These are phyloP conservation scores for Leptinotarsa lineolata DNA, from an alignment of 1,140 invertebrate genomes.

Conservation along the genomic window DNA sequence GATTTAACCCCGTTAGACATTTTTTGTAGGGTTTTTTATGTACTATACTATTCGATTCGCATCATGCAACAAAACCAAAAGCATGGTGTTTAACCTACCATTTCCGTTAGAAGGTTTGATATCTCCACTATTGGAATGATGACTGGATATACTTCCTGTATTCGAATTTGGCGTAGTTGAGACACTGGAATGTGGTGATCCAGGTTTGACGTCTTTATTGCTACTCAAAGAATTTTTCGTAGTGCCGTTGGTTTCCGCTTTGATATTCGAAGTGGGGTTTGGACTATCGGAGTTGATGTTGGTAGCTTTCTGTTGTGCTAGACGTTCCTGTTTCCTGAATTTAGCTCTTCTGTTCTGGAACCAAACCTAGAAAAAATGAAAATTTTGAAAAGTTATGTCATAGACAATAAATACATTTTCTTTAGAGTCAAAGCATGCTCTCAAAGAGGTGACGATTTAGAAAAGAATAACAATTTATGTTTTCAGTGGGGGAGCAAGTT, in stretches of 20 bases:
- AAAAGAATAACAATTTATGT: no score
- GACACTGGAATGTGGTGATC: slow-evolving; percentile 55
- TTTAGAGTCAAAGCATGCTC: no score
- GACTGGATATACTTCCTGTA: slow-evolving; percentile 54
- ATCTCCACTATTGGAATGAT: slow-evolving; percentile 56
- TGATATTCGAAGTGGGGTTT: slow-evolving; percentile 46
- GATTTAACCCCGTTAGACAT: no score
- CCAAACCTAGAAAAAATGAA: slow-evolving; percentile 74
- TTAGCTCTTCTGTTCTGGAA: slow-evolving; percentile 92
- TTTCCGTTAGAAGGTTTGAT: slow-evolving; percentile 57
- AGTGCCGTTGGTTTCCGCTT: slow-evolving; percentile 48
- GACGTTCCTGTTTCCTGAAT: slow-evolving; percentile 88
- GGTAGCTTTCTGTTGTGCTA: slow-evolving; percentile 76
- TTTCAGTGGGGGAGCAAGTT: no score
- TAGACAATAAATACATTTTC: background rate
- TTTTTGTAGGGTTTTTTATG: no score
- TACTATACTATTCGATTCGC: no score
- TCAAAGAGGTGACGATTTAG: no score
- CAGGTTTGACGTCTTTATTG: slow-evolving; percentile 56
- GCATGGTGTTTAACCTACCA: slow-evolving; percentile 36
- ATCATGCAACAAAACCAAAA: no score
- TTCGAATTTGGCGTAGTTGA: slow-evolving; percentile 58
- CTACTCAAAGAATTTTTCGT: slow-evolving; percentile 40
- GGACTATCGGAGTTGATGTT: slow-evolving; percentile 46
- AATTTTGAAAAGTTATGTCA: background rate